These are phyloP conservation scores for Columba guinea DNA, from an alignment of 2,797 vertebrate species.

Conservation along the genomic window DNA sequence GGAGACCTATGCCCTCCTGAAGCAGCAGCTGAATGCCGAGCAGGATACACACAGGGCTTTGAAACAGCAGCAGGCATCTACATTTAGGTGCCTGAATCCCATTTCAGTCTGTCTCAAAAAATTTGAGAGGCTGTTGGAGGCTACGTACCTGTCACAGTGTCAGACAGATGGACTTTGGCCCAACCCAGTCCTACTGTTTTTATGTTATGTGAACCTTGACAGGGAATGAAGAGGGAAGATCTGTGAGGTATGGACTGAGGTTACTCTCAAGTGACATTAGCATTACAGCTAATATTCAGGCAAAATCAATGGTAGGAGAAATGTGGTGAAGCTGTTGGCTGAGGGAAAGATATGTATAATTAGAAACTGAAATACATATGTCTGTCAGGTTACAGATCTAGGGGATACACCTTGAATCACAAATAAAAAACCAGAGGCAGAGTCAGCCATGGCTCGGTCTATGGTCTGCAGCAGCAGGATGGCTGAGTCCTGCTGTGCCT, in stretches of 20 bases:
- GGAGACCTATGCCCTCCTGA: neutral
- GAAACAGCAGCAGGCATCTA: neutral
- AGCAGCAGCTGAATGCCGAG: neutral
- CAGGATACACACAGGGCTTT: neutral
- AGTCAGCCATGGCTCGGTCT: neutral
- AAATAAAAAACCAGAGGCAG: neutral
- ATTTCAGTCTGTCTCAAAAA: neutral
- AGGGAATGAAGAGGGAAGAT: neutral
- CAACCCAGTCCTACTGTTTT: neutral
- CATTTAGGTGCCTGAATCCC: neutral
- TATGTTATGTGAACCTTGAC: neutral
- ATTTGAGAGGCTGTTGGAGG: neutral
- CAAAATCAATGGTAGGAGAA: neutral
- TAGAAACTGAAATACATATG: neutral
- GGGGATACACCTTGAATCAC: neutral
- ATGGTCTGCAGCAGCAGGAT: neutral
- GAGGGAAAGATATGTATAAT: neutral
- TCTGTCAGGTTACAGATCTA: neutral
- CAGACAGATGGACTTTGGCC: neutral
- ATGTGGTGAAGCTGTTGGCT: neutral
- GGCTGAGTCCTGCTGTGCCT: neutral
- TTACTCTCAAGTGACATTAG: neutral
- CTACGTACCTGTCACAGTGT: rapidly evolving
- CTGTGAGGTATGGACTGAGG: neutral
- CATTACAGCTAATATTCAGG: neutral